Evolutionary conservation across 1,140 invertebrate species (phyloP), one percentile per base, ranked within the genome.

Genomic region (Mercenaria mercenaria): DNA sequence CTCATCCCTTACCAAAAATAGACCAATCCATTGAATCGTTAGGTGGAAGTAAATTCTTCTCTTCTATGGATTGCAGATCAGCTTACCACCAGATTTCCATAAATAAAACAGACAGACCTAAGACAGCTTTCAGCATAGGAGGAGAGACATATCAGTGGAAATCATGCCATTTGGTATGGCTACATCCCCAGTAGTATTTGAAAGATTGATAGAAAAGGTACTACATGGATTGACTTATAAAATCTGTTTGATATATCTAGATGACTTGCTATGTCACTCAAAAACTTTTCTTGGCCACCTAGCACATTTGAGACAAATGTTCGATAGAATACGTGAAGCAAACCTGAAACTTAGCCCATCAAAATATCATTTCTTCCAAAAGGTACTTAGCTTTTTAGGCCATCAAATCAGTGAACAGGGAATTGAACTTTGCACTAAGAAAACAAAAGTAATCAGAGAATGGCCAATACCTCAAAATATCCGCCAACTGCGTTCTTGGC

Each of bases 401-500:
- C 87, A 91, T 37, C 83, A 86, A 23, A 41, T 91, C 23, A 84
- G 79, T 41, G 39, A 43, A 39, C 29, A 91, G 43, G 90, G 82
- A 47, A 52, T 89, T 26, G 0, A 82, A 29, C 76, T 82, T 47
- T 86, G 88, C n/a, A 37, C 74, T 15, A 41, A 72, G 34, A 89
- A 91, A 67, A 86, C 69, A 0, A 52, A 80, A 20, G 82, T 76
- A 32, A 43, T 91, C 11, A 59, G n/a, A 67, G 26, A 90, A n/a
- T 91, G 83, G 52, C 90, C 93, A 8, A 34, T 23, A 52, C 90
- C 90, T 8, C 93, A 81, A 74, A 95, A 85, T 88, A 77, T 92
- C 10, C 94, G 94, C 41, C 93, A 96, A 67, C 52, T 96, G 0
- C 82, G 95, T 59, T 34, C 93, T 26, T 96, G 97, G 89, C 47